phyloP scores from a whole-genome alignment of 2,888 invertebrate genomes.

The Drosophila lutescens region DNA sequence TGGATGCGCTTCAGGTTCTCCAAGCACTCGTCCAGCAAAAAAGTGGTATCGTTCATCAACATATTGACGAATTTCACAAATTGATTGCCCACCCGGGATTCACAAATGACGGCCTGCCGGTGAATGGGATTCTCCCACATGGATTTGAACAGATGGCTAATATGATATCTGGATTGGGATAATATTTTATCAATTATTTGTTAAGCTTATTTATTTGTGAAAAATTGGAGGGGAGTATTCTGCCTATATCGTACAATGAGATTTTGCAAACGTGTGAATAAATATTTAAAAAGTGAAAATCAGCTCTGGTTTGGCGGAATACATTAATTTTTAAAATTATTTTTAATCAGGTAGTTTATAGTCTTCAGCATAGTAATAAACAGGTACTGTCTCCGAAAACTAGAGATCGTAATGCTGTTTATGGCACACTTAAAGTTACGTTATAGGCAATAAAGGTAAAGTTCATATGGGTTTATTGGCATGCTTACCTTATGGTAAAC shows the following conservation, averaged over 20 bases:
- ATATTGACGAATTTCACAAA: conserved; percentile 98
- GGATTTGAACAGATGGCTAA: conserved; percentile 97
- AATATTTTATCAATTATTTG: neutral
- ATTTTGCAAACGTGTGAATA: no score
- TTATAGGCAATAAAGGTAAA: neutral
- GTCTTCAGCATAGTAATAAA: no score
- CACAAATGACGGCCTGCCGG: conserved; percentile 93
- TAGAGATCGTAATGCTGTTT: neutral
- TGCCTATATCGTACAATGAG: no score
- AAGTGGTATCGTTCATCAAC: conserved; percentile 99
- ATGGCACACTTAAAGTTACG: neutral
- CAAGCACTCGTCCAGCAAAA: conserved; percentile 97
- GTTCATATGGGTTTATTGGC: neutral
- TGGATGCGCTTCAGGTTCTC: conserved; percentile 95
- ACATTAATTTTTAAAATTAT: no score
- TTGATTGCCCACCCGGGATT: conserved; percentile 95
- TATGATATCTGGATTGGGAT: conserved; percentile 89
- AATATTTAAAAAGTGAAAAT: no score
- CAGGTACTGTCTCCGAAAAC: no score
- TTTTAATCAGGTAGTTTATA: no score
- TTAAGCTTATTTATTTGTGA: no score
- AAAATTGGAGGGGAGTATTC: no score
- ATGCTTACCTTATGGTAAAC: conserved; percentile 92
- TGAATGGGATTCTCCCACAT: conserved; percentile 98
- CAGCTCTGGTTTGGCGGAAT: no score